Evolutionary conservation across 2,113 vertebrate genomes (phyloP), one percentile per base, ranked within the genome.

Genomic region (Bos indicus): DNA sequence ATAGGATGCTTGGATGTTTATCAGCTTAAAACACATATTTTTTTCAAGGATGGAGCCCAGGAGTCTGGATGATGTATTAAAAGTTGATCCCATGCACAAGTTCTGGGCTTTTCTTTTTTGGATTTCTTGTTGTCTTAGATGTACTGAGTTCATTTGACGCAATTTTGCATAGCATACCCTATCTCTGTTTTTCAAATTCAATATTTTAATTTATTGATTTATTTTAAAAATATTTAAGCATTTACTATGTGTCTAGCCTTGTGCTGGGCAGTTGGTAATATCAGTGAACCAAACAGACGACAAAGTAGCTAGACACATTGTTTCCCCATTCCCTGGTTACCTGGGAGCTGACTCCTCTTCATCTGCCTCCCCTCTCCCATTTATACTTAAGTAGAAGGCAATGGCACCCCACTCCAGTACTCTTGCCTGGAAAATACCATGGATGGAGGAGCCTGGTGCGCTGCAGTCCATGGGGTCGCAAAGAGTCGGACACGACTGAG

Each of bases 161-260:
- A 86, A 15, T 89, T 95, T 84, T 82, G 8, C 19, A 48, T 77
- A 90, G 12, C 33, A 88, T 93, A 52, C 88, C 25, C 59, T 88
- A 71, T 40, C 28, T 92, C 30, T 95, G 7, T 74, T 97, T 97
- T 91, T 92, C 54, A 97, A 80, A 96, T 80, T 85, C 40, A 88
- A 3, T 60, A 12, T 80, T 92, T 94, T 93, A 90, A 52, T 88
- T 62, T 74, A 92, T 84, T 62, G 12, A 59, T 57, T 94, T 89
- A 54, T 74, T 90, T 28, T 5, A 67, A 92, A 92, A 81, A 67
- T 84, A 80, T 57, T 74, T 83, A 77, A 96, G 48, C 36, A 48
- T 48, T 19, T 57, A 16, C 59, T 64, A 15, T 93, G 83, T 56
- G 57, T 56, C 26, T 52, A 91, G n/a, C n/a, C 52, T 62, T 87